Conservation (phyloP, 2,888 invertebrate species). For the Nysson spinosus region DNA sequence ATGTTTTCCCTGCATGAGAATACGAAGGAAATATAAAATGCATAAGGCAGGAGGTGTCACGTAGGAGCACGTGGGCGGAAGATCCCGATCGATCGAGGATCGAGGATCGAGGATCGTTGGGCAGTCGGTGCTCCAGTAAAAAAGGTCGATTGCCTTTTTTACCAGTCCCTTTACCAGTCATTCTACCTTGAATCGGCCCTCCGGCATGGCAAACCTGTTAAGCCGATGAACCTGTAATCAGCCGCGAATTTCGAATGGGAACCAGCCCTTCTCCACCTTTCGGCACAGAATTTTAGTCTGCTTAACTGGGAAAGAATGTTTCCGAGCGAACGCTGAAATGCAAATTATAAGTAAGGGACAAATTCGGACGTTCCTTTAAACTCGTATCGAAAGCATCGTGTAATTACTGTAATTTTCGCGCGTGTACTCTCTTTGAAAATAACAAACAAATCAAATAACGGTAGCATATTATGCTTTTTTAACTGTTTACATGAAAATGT, state of each 20-base stretch:
- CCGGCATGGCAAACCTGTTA: constrained; percentile 48
- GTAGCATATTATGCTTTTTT: too few relatives aligned
- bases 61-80: constrained; percentile 32
- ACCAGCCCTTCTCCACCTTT: constrained; percentile 37
- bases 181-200: constrained; percentile 27
- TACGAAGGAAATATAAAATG: constrained; percentile 4
- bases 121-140: constrained; percentile 8
- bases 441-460: too few relatives aligned
- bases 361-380: too few relatives aligned
- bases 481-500: too few relatives aligned
- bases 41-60: constrained; percentile 2
- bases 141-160: constrained; percentile 22
- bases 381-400: not conserved
- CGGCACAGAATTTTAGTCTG: constrained; percentile 26
- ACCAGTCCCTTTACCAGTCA: constrained; percentile 9
- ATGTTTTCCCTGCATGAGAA: not conserved
- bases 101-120: not conserved
- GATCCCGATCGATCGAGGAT: constrained; percentile 44
- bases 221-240: constrained; percentile 55
- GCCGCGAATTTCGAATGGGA: constrained; percentile 47
- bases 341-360: constrained; percentile 10
- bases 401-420: not conserved
- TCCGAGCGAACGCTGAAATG: constrained; percentile 4
- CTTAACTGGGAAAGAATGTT: constrained; percentile 24
- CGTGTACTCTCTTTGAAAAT: not conserved